Evolutionary conservation across 2,888 invertebrate species (phyloP).

Genomic region (Nymphalis polychloros): DNA sequence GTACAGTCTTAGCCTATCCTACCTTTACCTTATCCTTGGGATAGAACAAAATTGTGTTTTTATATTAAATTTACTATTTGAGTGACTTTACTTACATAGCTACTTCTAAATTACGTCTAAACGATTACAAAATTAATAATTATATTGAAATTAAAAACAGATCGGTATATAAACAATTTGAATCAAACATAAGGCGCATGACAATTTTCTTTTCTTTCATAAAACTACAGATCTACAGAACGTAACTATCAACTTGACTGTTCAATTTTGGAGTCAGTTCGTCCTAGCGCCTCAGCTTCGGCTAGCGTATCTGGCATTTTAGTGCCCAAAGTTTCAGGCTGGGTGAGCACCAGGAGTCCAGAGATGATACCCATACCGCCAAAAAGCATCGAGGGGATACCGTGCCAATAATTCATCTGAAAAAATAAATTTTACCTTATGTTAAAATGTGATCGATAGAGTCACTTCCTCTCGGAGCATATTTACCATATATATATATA

Average conservation of each 20-base stretch:
- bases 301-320: conserved; percentile 82
- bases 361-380: conserved; percentile 74
- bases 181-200: too few species aligned
- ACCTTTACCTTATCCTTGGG: too few species aligned
- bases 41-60: too few species aligned
- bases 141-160: too few species aligned
- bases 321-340: conserved; percentile 83
- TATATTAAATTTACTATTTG: too few species aligned
- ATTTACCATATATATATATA: too few species aligned
- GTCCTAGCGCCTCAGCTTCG: conserved; percentile 77
- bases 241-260: neutral
- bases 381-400: conserved; percentile 80
- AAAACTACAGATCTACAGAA: neutral
- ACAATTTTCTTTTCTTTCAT: too few species aligned
- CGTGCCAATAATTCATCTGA: conserved; percentile 60
- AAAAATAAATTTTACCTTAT: conserved; percentile 26
- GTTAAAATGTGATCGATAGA: conserved; percentile 2
- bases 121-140: too few species aligned
- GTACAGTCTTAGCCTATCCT: too few species aligned
- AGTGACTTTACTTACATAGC: too few species aligned
- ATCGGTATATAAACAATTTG: too few species aligned
- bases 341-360: conserved; percentile 78
- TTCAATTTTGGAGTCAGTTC: conserved; percentile 21
- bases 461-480: neutral
- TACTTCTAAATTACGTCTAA: too few species aligned